These are phyloP conservation scores for Reticulitermes speratus DNA, from an alignment of 1,140 invertebrate species.

Conservation along the genomic window DNA sequence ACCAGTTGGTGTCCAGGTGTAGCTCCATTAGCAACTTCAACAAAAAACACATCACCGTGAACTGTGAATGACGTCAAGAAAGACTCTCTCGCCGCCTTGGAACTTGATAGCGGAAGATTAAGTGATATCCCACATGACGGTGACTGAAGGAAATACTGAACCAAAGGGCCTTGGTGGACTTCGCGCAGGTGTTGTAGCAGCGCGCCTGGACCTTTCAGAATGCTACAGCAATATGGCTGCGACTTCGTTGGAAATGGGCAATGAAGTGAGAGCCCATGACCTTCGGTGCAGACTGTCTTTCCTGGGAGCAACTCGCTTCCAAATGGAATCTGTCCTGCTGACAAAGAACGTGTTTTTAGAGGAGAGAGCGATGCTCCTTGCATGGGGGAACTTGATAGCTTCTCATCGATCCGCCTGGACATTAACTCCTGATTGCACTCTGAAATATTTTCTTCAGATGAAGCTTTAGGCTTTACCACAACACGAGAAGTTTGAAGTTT, in stretches of 20 bases:
- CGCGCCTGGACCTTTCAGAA: neutral
- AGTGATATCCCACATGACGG: neutral
- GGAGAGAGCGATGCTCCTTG: neutral
- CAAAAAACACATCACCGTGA: constrained; percentile 22
- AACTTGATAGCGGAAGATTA: neutral
- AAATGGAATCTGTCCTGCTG: neutral
- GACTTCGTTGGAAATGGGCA: constrained; percentile 3
- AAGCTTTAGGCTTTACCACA: neutral
- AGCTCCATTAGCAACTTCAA: neutral
- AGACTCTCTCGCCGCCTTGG: neutral
- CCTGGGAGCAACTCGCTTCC: neutral
- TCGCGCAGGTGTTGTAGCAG: constrained; percentile 12
- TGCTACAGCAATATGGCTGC: neutral
- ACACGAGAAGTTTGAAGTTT: too few species aligned
- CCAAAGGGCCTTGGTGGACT: constrained; percentile 20
- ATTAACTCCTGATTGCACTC: neutral
- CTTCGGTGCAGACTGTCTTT: neutral
- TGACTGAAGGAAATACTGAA: constrained; percentile 1
- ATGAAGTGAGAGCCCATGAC: neutral
- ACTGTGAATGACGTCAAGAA: neutral
- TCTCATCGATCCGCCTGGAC: neutral
- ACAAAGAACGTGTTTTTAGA: neutral
- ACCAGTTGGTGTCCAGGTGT: neutral
- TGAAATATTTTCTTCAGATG: neutral
- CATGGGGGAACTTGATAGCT: neutral